Conservation (phyloP, 2,113 vertebrate genomes). For the Nyctibius bracteatus region DNA sequence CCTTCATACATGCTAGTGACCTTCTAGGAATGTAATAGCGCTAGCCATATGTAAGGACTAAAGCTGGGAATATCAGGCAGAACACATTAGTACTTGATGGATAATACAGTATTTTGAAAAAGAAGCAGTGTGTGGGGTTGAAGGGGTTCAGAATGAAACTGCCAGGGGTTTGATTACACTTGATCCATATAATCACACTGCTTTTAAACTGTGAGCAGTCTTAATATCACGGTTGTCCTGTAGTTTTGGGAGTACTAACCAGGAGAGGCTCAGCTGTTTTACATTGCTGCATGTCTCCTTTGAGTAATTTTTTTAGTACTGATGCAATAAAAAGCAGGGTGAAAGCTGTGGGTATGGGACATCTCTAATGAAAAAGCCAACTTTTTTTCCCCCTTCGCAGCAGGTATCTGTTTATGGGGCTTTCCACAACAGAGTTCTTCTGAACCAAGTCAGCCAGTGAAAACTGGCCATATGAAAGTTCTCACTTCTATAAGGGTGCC, state of each 20-base stretch:
- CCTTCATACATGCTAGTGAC: background rate
- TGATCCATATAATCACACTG: rapidly evolving
- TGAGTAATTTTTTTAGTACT: background rate
- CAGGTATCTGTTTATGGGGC: background rate
- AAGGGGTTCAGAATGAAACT: background rate
- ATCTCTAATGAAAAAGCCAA: background rate
- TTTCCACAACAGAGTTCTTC: background rate
- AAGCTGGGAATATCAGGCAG: background rate
- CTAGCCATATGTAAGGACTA: background rate
- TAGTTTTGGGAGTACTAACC: background rate
- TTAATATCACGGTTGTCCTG: background rate
- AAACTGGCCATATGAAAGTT: background rate
- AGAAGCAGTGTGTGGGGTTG: background rate
- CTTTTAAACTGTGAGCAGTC: background rate
- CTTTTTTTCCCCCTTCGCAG: rapidly evolving
- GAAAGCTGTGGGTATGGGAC: background rate
- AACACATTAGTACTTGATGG: background rate
- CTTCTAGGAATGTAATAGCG: background rate
- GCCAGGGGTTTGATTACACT: background rate
- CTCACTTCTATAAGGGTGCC: background rate
- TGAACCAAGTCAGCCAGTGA: background rate
- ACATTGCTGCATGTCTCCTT: background rate
- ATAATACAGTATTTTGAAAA: background rate
- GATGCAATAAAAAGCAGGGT: background rate
- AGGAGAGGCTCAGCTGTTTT: background rate